Percentiles rank a stretch among this genome's conserved stretches.
Conservation (phyloP, 2,113 vertebrate species). For the Leucosticte australis region DNA sequence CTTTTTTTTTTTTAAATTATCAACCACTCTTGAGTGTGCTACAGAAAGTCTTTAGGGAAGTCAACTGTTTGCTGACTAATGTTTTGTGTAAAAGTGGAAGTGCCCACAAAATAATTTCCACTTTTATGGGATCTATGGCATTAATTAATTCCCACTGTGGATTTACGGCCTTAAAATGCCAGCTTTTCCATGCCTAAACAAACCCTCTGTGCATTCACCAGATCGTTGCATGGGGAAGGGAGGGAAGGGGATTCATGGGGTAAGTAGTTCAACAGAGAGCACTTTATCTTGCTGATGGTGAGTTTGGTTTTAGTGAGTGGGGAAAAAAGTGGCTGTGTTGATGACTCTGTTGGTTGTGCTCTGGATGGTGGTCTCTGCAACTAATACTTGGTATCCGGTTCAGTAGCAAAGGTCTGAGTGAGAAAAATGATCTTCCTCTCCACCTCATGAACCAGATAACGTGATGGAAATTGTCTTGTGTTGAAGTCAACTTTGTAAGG, state of each 20-base stretch:
- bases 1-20: neutral
- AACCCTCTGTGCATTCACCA: neutral
- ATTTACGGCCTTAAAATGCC: neutral
- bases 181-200: neutral
- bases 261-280: neutral
- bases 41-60: slow-evolving; percentile 9
- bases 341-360: neutral
- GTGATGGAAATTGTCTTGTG: neutral
- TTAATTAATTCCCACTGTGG: neutral
- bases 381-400: rapidly evolving
- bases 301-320: neutral
- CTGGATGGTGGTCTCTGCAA: neutral
- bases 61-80: slow-evolving; percentile 14
- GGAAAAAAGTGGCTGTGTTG: neutral
- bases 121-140: neutral
- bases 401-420: neutral
- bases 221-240: neutral
- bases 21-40: neutral
- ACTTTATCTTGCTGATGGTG: neutral
- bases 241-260: neutral
- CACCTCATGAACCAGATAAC: neutral
- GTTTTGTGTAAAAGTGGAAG: slow-evolving; percentile 10
- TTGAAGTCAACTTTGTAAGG: neutral
- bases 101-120: neutral
- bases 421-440: neutral